Percentiles rank a stretch among this genome's conserved stretches.
Evolutionary conservation across 2,113 vertebrate species (phyloP).

Genomic region (Otus sunia): DNA sequence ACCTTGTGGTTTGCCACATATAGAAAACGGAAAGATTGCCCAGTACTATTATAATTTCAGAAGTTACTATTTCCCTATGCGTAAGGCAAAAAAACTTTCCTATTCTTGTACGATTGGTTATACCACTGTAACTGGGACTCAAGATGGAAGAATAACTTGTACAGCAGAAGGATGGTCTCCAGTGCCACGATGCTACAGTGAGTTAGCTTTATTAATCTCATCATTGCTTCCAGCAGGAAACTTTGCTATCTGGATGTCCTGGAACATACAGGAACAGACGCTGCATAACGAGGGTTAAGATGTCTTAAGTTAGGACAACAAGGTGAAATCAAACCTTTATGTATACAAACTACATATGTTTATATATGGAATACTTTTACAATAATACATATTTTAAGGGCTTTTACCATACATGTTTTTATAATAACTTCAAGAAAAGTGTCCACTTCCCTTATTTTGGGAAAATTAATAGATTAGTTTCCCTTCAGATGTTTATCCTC

Average conservation of each 20-base stretch:
- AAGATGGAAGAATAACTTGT: constrained; percentile 56
- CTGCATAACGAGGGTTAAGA: background rate
- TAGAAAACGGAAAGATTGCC: constrained; percentile 72
- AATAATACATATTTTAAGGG: background rate
- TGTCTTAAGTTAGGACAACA: background rate
- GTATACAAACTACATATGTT: background rate
- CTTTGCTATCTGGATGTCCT: background rate
- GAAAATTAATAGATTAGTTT: background rate
- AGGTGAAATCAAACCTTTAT: background rate
- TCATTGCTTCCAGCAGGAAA: background rate
- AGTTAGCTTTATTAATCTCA: constrained; percentile 2
- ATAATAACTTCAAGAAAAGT: background rate
- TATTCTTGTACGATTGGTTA: constrained; percentile 71
- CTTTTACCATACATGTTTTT: background rate
- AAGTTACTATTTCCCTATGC: constrained; percentile 75
- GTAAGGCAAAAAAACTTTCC: constrained; percentile 9
- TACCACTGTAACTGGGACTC: constrained; percentile 65
- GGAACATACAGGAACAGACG: background rate
- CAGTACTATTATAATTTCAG: constrained; percentile 74
- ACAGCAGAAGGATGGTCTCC: constrained; percentile 71
- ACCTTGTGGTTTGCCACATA: constrained; percentile 63
- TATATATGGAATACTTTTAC: background rate
- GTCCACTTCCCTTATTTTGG: background rate
- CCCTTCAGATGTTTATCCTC: background rate
- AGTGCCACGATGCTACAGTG: constrained; percentile 68